phyloP scores from a whole-genome alignment of 2,888 invertebrate genomes.

The Patella pellucida region DNA sequence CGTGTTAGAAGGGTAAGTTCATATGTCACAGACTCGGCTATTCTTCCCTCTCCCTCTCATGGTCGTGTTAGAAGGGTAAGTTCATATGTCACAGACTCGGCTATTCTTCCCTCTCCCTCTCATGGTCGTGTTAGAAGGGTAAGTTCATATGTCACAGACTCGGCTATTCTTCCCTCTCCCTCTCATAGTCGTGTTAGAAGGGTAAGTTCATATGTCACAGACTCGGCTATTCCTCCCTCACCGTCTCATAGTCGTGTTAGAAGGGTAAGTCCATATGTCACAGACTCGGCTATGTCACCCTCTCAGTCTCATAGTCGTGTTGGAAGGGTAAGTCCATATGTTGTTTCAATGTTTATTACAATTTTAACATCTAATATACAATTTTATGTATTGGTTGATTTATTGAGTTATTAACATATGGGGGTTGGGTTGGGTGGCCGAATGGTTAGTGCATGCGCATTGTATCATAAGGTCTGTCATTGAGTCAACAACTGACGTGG shows the following conservation, averaged over 20 bases:
- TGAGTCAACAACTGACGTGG: no score
- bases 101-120: conserved; percentile 48
- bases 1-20: no score
- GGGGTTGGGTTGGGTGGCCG: no score
- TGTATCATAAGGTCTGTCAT: no score
- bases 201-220: conserved; percentile 19
- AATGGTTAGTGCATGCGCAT: no score
- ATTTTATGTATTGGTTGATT: no score
- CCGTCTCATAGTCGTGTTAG: conserved; percentile 33
- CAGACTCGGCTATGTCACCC: conserved; percentile 45
- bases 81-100: conserved; percentile 34
- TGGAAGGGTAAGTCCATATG: not conserved
- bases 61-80: no score
- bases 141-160: conserved; percentile 25
- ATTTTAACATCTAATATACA: no score
- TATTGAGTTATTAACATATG: no score
- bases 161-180: conserved; percentile 49
- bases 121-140: conserved; percentile 23
- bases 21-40: no score
- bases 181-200: conserved; percentile 23
- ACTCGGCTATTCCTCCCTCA: conserved; percentile 47
- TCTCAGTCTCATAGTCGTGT: conserved; percentile 38
- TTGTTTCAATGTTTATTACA: no score
- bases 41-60: no score
- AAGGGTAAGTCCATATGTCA: conserved; percentile 12